phyloP scores from a whole-genome alignment of 2,888 invertebrate species.

The Alcis repandata region DNA sequence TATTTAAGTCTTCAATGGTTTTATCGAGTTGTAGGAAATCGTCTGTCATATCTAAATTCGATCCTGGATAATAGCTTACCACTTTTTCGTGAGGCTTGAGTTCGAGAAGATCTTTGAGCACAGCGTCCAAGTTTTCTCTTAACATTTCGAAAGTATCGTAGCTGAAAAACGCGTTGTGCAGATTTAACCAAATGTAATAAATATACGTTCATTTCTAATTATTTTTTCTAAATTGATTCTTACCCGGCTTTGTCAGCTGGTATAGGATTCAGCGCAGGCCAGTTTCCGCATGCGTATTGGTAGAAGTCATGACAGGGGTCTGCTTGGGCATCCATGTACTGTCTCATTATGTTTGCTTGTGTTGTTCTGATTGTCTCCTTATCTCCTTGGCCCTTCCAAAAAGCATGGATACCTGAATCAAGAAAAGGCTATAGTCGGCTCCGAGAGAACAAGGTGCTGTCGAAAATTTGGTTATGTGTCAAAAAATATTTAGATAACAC shows the following conservation, averaged over 20 bases:
- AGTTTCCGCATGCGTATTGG: constrained; percentile 94
- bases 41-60: constrained; percentile 67
- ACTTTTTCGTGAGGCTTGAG: constrained; percentile 74
- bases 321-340: constrained; percentile 90
- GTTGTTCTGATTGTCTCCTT: constrained; percentile 85
- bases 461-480: no score
- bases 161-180: constrained; percentile 60
- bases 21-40: constrained; percentile 56
- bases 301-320: constrained; percentile 95
- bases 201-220: no score
- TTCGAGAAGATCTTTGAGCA: constrained; percentile 89
- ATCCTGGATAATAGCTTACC: constrained; percentile 70
- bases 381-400: constrained; percentile 88
- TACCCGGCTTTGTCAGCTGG: constrained; percentile 94
- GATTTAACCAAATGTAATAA: no score
- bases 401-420: constrained; percentile 78
- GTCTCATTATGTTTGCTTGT: constrained; percentile 90
- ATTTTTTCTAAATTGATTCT: neutral
- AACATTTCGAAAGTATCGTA: constrained; percentile 97
- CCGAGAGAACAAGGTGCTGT: no score
- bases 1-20: constrained; percentile 46
- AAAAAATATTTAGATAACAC: no score
- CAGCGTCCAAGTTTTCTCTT: constrained; percentile 91
- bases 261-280: constrained; percentile 94
- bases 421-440: no score